Conservation (phyloP, 2,888 invertebrate species). For the Noctua janthe region DNA sequence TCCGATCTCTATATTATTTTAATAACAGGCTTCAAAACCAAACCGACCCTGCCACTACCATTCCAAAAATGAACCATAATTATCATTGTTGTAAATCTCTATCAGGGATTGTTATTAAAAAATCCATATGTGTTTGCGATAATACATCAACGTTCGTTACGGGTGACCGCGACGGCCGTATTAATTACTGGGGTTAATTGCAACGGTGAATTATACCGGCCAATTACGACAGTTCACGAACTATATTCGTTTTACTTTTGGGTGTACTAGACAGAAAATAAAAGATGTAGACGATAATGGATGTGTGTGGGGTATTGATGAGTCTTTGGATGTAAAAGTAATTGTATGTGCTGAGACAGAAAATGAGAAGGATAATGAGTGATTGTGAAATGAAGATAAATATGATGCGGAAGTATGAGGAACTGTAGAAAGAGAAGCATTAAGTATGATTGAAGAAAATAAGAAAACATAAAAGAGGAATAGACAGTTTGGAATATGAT, state of each 20-base stretch:
- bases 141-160: conserved; percentile 26
- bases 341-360: background rate
- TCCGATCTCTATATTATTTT: background rate
- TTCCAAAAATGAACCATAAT: background rate
- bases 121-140: conserved; percentile 8
- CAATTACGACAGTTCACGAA: conserved; percentile 17
- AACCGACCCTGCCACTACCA: background rate
- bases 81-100: background rate
- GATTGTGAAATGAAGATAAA: background rate
- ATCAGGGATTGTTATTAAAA: conserved; percentile 25
- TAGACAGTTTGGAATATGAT: background rate
- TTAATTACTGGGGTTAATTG: conserved; percentile 53
- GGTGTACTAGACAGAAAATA: background rate
- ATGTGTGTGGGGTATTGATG: background rate
- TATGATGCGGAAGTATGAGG: background rate
- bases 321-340: background rate
- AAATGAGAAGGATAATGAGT: background rate
- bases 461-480: background rate
- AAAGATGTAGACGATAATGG: background rate
- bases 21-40: background rate
- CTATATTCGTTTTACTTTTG: background rate
- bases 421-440: background rate
- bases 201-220: conserved; percentile 25
- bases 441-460: background rate
- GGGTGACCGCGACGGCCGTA: conserved; percentile 29